Percentiles rank a stretch among this genome's conserved stretches.
phyloP scores from a whole-genome alignment of 37 sponge, comb jelly and placozoan species.

The Geodia barretti region DNA sequence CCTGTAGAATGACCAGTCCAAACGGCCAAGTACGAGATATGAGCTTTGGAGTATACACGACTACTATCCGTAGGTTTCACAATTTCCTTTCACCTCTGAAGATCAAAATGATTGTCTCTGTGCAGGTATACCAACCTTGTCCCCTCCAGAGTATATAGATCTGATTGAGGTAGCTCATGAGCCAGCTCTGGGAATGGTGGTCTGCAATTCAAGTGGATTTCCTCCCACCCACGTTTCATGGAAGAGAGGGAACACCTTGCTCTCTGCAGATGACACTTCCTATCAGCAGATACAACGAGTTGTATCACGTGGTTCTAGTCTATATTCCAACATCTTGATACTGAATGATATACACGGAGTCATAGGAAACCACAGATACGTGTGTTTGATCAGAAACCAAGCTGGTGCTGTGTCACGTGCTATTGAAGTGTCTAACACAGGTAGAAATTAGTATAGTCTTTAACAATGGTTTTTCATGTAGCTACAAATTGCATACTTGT shows the following conservation, averaged over 20 bases:
- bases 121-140: neutral
- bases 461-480: neutral
- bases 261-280: neutral
- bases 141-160: neutral
- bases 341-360: neutral
- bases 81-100: neutral
- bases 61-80: neutral
- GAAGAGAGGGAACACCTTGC: neutral
- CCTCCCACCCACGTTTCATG: neutral
- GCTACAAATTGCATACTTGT: neutral
- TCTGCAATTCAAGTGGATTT: neutral
- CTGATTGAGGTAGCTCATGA: too few species aligned
- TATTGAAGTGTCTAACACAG: neutral
- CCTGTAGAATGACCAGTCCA: neutral
- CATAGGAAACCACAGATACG: neutral
- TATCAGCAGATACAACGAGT: neutral
- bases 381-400: neutral
- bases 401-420: neutral
- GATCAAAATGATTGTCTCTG: neutral
- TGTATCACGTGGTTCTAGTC: neutral
- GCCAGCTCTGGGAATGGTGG: neutral
- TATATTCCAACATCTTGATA: neutral
- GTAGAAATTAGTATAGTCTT: neutral
- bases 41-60: neutral
- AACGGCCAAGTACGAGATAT: neutral